Evolutionary conservation across 1,140 invertebrate genomes (phyloP), one percentile per base, ranked within the genome.

Genomic region (Limonius californicus): DNA sequence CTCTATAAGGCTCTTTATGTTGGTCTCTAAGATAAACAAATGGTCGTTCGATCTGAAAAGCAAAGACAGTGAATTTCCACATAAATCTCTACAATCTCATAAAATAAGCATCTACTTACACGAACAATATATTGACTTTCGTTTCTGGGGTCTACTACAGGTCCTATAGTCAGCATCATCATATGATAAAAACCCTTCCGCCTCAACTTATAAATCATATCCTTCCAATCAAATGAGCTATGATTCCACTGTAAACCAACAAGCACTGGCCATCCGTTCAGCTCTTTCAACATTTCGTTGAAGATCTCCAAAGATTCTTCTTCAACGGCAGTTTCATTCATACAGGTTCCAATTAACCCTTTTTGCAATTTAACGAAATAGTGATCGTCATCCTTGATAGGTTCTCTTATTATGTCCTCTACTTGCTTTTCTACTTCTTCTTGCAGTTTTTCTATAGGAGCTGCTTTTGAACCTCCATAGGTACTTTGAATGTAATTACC

Each of bases 401-500:
- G 14, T 23, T 62, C 61, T 2, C 14, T 50, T 23, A 62, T 23
- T 9, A 57, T 19, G 12, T 57, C 43, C 35, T 43, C 39, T 27
- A 62, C 19, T 54, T 54, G 27, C 12, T 32, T 18, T 2, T 18
- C 45, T 2, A 50, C 45, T 21, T 50, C 2, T 2, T 50, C 45
- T 21, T 18, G 15, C 15, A 50, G 2, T 18, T 7, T 18, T 21
- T 50, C 3, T 18, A 50, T 18, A 6, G 45, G 19, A 11, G 45
- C 20, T 6, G 45, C 45, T 12, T 50, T 21, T 7, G 19, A 7
- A 50, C 19, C 45, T 18, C 45, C 45, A 50, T 50, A 18, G 2
- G 14, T 50, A 8, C 19, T 15, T 14, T 54, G 7, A 4, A 55
- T 21, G 35, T 12, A 57, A 30, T 68, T 74, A 4, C 83, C 84